Evolutionary conservation across 2,888 invertebrate species (phyloP), one percentile per base, ranked within the genome.

Genomic region (Ecdyonurus torrentis): DNA sequence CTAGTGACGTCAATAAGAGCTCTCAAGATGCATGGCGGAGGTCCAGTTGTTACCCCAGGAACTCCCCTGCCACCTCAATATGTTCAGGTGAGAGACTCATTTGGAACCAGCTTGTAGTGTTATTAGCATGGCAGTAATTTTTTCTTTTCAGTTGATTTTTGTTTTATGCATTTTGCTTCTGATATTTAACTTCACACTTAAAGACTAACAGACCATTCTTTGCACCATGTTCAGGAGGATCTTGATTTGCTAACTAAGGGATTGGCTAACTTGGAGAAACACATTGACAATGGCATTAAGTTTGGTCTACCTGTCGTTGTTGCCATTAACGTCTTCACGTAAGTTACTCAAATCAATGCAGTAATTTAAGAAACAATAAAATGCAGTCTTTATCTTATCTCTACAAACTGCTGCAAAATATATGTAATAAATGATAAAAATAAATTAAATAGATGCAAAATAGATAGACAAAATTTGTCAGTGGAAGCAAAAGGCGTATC

Each of bases 21-120:
- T 20, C 80, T 99, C 63, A 99, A 99, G 79, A 95, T 98, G 94
- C 99, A 99, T 75, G 99, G 99, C 25, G 98, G 98, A 59, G 99
- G 97, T 0, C 94, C 96, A 0, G 72, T 87, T 0, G 95, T 98
- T 10, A 81, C 84, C 0, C 84, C 92, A 1, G 95, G 95, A 1
- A 76, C 84, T n/a, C 89, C 91, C 0, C 78, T 97, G 1, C 84
- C 90, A 66, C 81, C 84, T 55, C 92, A 87, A 69, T 99, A 99
- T 71, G 78, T 83, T 0, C 80, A 80, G 68, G 75, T 74, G 67
- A 23, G 22, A 59, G 7, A 5, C 18, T 59, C 24, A 23, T 19
- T 15, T 58, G 22, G 59, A 59, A 7, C 3, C 22, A 7, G 24
- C 18, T 23, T 59, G 18, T 18, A 23, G 3, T 10, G n/a, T n/a